Evolutionary conservation across 1,140 invertebrate genomes (phyloP), one percentile per base, ranked within the genome.

Genomic region (Mizuhopecten yessoensis): DNA sequence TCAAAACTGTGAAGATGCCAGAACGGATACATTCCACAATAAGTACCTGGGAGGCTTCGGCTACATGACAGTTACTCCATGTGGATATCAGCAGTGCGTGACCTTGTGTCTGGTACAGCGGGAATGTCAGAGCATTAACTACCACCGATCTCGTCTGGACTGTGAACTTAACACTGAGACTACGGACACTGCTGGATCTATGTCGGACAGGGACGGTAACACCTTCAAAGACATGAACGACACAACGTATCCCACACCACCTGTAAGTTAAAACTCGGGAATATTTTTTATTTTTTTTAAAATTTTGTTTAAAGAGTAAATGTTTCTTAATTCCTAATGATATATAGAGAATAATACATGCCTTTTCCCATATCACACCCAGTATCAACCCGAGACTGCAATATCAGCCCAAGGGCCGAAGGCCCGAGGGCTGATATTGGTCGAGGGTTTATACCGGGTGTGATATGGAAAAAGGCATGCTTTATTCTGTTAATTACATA

Each of bases 91-190:
- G 11, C 57, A 75, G 17, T 75, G 57, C 17, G n/a, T 75, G 9
- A 29, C 11, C 1, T 7, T 75, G 57, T 75, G 57, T 75, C n/a
- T 75, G 57, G 57, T 29, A 75, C 3, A 1, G 11, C 57, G 57
- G 23, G 57, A 75, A 11, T 75, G 57, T n/a, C 57, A 75, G 57
- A 75, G 57, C 29, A 75, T 75, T 5, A 75, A 75, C 57, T 75
- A 75, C 29, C 9, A 75, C n/a, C 23, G 5, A 17, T 0, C 1
- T n/a, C 23, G n/a, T 29, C 57, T 29, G n/a, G 23, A n/a, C 23
- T 75, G 57, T 75, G 57, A 75, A 75, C 57, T 75, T 17, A 75
- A 75, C n/a, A 75, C 57, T 17, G 57, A 75, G 5, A 75, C 57
- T 29, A 75, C 57, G 5, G 9, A 29, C 2, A n/a, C 23, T 7